Base-by-base conservation (phyloP, 2,888 invertebrate species). In the Hyles lineata region DNA sequence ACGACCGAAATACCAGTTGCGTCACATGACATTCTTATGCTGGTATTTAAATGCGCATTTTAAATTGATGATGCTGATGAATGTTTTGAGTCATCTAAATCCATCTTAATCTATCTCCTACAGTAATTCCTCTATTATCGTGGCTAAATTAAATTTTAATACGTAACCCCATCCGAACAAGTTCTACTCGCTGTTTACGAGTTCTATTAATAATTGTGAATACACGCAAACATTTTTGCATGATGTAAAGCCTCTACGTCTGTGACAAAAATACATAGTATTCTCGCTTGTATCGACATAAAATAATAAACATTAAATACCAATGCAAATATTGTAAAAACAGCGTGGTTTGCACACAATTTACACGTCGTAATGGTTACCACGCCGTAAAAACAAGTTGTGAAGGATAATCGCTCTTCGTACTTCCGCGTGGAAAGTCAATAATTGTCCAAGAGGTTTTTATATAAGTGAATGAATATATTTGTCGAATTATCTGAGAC, bases 381-480 rank as follows among this genome's bases (percentile, higher is more conserved):
- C 50, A 50, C 50, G 50, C 43, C 67, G 23, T 50, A 25, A 67
- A 50, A 67, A 67, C 67, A 67, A 67, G 67, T 67, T 67, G 67
- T 67, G 67, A 67, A 67, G 67, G 67, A 67, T 67, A 67, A 50
- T 67, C 67, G 50, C 67, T 67, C 50, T 50, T 67, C 23, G 23
- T 67, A 43, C 50, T 50, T 67, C 67, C 67, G 67, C 50, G 67
- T 67, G 67, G 67, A 67, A 67, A 67, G 67, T 67, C 67, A 67
- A 67, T 67, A 67, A 67, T 67, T 67, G 50, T 50, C 43, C 50
- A 67, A 67, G 67, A 43, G 67, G 17, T 67, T 50, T 62, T 67
- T 67, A 67, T 50, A 17, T 50, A 67, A 67, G 23, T 23, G 43
- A 67, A 17, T 50, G 50, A 43, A 67, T 50, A 17, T 67, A 67